Base-by-base conservation (phyloP, 2,888 invertebrate genomes). In the Zeuzera pyrina region DNA sequence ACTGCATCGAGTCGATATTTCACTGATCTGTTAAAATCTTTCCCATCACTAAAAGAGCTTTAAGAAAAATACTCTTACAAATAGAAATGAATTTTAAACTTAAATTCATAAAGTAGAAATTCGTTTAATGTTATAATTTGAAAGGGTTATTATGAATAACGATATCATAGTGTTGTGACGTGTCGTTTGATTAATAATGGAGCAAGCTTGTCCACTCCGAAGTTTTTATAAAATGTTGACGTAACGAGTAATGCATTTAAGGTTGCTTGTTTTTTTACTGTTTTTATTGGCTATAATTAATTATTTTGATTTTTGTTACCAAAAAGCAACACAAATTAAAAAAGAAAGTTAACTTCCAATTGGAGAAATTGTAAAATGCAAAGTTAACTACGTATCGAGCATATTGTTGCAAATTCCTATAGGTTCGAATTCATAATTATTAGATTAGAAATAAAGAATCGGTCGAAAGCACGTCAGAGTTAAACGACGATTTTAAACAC, bases 91-190 rank as follows among this genome's bases (percentile, higher is more conserved):
- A 22, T 29, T 34, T 38, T 31, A 49, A 31, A 7, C 0, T 0
- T 0, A 1, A 2, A 2, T 0, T 0, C 0, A 30, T 45, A 46
- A 30, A 31, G 45, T 49, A 38, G 1, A n/a, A 31, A 41, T 52
- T 59, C 2, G 2, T 15, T 16, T 31, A 15, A 3, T 3, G 14
- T 16, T 19, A 16, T 37, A 43, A 59, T 63, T 58, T 51, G 57
- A 73, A 78, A 68, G 71, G 71, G 77, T 72, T 72, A 62, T 71
- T 71, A 73, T 71, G 71, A 74, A 69, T 72, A 69, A 76, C 68
- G 63, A 70, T 78, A 79, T 81, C 73, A 67, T 67, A 69, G 69
- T 81, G 79, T 81, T 81, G 67, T 83, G 83, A 81, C 83, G 77
- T 71, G 72, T 63, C 56, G 41, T 63, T 71, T 79, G 83, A 83